Percentiles rank a stretch among this genome's conserved stretches.
These are phyloP conservation scores for Hucho hucho DNA, from an alignment of 2,113 vertebrate genomes.

Conservation along the genomic window DNA sequence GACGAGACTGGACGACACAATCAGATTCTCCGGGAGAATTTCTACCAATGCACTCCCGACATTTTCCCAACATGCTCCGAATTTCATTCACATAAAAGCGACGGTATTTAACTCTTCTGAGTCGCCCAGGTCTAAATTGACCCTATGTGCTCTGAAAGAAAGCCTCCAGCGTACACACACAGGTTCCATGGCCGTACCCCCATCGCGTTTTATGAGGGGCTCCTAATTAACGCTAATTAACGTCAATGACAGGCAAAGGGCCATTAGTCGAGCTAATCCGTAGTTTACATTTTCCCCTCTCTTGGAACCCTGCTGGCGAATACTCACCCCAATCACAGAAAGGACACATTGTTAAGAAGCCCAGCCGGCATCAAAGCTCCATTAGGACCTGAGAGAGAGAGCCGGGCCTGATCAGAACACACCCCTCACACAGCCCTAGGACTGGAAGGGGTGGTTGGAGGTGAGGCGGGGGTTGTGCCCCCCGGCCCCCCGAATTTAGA, in stretches of 20 bases:
- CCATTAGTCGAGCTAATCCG: slow-evolving; percentile 79
- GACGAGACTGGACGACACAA: no score
- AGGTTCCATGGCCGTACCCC: background rate
- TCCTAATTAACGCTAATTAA: slow-evolving; percentile 80
- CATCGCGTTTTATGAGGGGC: slow-evolving; percentile 45
- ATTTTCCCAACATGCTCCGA: no score
- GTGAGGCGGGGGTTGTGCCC: slow-evolving; percentile 19
- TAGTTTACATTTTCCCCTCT: slow-evolving; percentile 72
- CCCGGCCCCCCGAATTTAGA: slow-evolving; percentile 47
- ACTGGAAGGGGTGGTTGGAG: slow-evolving; percentile 25
- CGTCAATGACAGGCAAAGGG: slow-evolving; percentile 73
- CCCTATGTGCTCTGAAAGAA: slow-evolving; percentile 18
- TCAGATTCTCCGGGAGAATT: no score
- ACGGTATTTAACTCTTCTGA: no score
- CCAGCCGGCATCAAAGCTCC: slow-evolving; percentile 65
- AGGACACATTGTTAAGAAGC: slow-evolving; percentile 68
- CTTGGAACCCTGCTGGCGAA: slow-evolving; percentile 71
- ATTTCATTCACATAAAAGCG: no score
- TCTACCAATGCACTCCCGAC: no score
- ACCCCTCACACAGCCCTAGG: slow-evolving; percentile 42
- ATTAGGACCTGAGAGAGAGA: slow-evolving; percentile 60
- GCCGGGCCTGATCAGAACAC: slow-evolving; percentile 53
- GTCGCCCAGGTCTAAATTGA: no score
- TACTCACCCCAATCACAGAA: slow-evolving; percentile 67
- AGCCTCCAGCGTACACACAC: slow-evolving; percentile 22